Conservation (phyloP, 2,113 vertebrate genomes). For the Canis aureus region DNA sequence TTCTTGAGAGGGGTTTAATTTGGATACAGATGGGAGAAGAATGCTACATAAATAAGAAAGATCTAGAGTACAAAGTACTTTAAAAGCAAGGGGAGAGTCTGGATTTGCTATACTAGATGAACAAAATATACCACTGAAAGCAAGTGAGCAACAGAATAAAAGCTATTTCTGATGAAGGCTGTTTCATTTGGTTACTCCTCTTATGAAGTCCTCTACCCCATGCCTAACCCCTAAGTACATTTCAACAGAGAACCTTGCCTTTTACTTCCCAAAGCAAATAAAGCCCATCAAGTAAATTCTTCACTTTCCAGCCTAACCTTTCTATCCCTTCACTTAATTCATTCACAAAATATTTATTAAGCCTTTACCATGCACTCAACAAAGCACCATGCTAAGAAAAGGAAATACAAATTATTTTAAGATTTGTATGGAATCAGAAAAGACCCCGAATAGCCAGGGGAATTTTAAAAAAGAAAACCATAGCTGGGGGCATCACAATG, state of each 20-base stretch:
- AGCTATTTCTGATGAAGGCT: neutral
- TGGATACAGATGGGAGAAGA: neutral
- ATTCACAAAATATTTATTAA: neutral
- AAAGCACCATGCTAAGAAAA: neutral
- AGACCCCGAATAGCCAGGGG: too few species aligned
- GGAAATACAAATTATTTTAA: neutral
- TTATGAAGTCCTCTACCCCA: neutral
- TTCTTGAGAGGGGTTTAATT: neutral
- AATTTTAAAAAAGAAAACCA: too few species aligned
- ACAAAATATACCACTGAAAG: neutral
- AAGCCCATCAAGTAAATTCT: neutral
- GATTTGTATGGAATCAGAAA: too few species aligned
- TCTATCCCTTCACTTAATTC: neutral
- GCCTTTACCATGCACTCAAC: neutral
- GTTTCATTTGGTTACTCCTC: neutral
- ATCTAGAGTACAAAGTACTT: neutral
- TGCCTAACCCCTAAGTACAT: neutral
- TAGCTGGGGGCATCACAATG: too few species aligned
- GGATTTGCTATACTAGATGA: neutral
- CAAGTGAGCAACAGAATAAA: neutral
- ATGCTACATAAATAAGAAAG: neutral
- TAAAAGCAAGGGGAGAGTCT: neutral
- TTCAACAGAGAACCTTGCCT: neutral
- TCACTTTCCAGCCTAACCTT: neutral
- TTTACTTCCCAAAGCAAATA: neutral